Base-by-base conservation (phyloP, 2,888 invertebrate species). In the Hypolimnas misippus region DNA sequence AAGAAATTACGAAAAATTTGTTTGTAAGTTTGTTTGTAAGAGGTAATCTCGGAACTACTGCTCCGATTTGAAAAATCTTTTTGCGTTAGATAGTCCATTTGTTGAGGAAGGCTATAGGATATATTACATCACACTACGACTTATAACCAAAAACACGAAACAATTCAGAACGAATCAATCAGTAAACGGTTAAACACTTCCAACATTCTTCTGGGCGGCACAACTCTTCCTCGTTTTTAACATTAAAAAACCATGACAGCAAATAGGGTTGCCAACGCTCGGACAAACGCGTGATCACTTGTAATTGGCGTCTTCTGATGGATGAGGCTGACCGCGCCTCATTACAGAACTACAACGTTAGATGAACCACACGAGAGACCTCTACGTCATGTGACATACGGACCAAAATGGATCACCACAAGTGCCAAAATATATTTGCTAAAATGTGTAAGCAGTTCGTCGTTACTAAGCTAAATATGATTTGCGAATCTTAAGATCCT, bases 301-400 rank as follows among this genome's bases (percentile, higher is more conserved):
- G 87, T 90, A 89, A 90, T 89, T 90, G 89, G 87, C 82, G 68
- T 70, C 75, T 71, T 70, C 83, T 84, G 87, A 82, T 82, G 79
- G 79, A 79, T 80, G 79, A 73, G 76, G 73, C 71, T 65, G 65
- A 69, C 72, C 71, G 70, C 56, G 70, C 65, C 72, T 75, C 75
- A 76, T 77, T 78, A 77, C 72, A 67, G 56, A 57, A 50, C 54
- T 40, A 61, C 70, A 62, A 67, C 29, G 6, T 40, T 49, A 52
- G n/a, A 29, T 42, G 29, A 59, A 33, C 58, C 14, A 7, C 8
- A 54, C 44, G 42, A 29, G 12, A 69, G 64, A 69, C 38, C 69
- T 67, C 62, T 74, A 64, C 6, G 19, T 8, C 0, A n/a, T 55
- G 8, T 12, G 33, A 49, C 5, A 50, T 75, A 78, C 46, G 64